These are phyloP conservation scores for Neodontobutis hainanensis DNA, from an alignment of 2,113 vertebrate species.

Conservation along the genomic window DNA sequence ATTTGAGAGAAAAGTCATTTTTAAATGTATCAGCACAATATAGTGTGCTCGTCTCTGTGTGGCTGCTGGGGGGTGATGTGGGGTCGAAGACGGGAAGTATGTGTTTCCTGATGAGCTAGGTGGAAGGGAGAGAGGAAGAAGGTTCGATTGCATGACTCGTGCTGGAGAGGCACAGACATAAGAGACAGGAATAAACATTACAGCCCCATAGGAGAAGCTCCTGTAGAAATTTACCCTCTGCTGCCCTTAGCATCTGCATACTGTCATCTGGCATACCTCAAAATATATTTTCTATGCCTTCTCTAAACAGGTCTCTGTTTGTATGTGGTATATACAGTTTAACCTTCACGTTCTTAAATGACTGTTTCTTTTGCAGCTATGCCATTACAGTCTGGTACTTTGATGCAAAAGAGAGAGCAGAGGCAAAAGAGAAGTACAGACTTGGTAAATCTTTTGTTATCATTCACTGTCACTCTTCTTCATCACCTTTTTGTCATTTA, in stretches of 20 bases:
- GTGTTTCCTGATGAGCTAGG: constrained; percentile 74
- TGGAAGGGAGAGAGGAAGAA: constrained; percentile 49
- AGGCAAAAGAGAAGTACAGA: constrained; percentile 89
- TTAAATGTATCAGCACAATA: not conserved
- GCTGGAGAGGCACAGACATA: constrained; percentile 57
- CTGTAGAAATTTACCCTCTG: constrained; percentile 46
- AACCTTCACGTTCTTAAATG: not conserved
- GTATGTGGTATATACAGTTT: not conserved
- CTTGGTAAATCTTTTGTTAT: constrained; percentile 73
- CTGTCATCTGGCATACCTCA: not conserved
- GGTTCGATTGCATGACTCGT: constrained; percentile 71
- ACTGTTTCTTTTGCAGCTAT: constrained; percentile 75
- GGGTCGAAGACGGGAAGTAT: constrained; percentile 73
- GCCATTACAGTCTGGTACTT: constrained; percentile 97
- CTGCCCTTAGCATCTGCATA: constrained; percentile 6
- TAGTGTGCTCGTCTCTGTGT: constrained; percentile 15
- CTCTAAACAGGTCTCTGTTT: no score
- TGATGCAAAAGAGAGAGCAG: constrained; percentile 89
- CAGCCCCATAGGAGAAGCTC: constrained; percentile 53
- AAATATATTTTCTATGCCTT: no score
- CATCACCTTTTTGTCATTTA: not conserved
- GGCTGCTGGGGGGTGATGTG: constrained; percentile 70
- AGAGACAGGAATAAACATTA: constrained; percentile 79
- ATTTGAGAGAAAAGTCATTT: not conserved
- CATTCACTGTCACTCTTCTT: not conserved